phyloP scores from a whole-genome alignment of 2,797 vertebrate species.

The Sciaenops ocellatus region DNA sequence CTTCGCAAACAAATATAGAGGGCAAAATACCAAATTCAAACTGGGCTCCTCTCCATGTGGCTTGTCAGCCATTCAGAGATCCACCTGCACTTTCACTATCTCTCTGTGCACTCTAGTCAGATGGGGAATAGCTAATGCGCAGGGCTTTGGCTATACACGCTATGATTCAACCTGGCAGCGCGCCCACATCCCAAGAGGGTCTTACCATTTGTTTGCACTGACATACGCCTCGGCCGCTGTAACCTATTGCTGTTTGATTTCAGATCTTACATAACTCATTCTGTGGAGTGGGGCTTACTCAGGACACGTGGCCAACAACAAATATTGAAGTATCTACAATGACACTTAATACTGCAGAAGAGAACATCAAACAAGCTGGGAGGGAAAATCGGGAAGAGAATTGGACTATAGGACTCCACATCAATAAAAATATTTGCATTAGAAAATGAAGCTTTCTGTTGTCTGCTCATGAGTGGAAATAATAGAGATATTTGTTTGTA shows the following conservation, averaged over 20 bases:
- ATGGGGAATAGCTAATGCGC: constrained; percentile 59
- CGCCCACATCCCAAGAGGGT: constrained; percentile 55
- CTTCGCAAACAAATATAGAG: constrained; percentile 46
- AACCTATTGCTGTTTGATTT: constrained; percentile 70
- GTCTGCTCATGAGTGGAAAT: not conserved
- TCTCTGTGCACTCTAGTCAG: constrained; percentile 50
- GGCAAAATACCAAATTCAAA: constrained; percentile 42
- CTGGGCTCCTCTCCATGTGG: constrained; percentile 46
- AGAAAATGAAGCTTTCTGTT: constrained; percentile 11
- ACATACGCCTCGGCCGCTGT: constrained; percentile 43
- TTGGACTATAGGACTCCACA: constrained; percentile 9
- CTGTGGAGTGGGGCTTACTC: constrained; percentile 22
- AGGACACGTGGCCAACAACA: constrained; percentile 29
- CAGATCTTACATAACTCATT: constrained; percentile 59
- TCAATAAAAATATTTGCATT: constrained; percentile 35
- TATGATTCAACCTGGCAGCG: constrained; percentile 71
- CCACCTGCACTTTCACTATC: constrained; percentile 45
- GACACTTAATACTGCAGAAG: constrained; percentile 27
- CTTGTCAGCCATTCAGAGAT: constrained; percentile 39
- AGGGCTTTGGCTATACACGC: constrained; percentile 40
- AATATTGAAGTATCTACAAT: constrained; percentile 35
- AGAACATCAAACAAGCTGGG: constrained; percentile 39
- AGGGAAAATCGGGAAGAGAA: not conserved
- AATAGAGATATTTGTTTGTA: not conserved
- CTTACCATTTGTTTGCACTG: constrained; percentile 62